Base-by-base conservation (phyloP, 1,140 invertebrate species). In the Brachionus paranguensis region DNA sequence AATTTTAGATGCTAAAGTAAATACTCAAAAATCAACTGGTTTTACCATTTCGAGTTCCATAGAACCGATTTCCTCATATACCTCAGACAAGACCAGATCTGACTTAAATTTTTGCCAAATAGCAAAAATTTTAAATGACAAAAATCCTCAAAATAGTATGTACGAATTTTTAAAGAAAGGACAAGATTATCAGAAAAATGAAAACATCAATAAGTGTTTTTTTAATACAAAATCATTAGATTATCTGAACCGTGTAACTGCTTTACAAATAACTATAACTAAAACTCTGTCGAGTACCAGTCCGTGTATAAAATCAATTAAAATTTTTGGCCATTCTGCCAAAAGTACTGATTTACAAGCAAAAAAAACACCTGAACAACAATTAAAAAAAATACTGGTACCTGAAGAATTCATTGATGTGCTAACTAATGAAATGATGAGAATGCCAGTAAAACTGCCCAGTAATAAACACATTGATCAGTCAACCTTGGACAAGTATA, bases 111-210 rank as follows among this genome's bases (percentile, higher is more conserved):
- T 33, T 27, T 81, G 6, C 11, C 72, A 76, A 76, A 76, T 76
- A n/a, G 72, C 72, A 2, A 76, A 76, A 37, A 20, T 20, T 3
- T 6, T 20, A 81, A 81, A 64, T n/a, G 45, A 64, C 17, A 81
- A 81, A 12, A 41, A 43, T 29, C 55, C 27, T 0, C n/a, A 37
- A 14, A 11, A 27, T 3, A 43, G 27, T 81, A 2, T 76, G 20
- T 76, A 76, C 41, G 78, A 81, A 81, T 81, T 81, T 81, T 6
- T 60, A 14, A 81, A 47, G 65, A 33, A 33, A 81, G 78, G 24
- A 29, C 45, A 45, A 41, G 41, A 81, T n/a, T 0, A 29, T 8
- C 17, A 45, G 55, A 14, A 6, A 12, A 45, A 33, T 4, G 3
- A n/a, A 41, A 17, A 37, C 29, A 12, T 45, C 1, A 68, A 43